Evolutionary conservation across 2,113 vertebrate genomes (phyloP).

Genomic region (Acanthochromis polyacanthus): DNA sequence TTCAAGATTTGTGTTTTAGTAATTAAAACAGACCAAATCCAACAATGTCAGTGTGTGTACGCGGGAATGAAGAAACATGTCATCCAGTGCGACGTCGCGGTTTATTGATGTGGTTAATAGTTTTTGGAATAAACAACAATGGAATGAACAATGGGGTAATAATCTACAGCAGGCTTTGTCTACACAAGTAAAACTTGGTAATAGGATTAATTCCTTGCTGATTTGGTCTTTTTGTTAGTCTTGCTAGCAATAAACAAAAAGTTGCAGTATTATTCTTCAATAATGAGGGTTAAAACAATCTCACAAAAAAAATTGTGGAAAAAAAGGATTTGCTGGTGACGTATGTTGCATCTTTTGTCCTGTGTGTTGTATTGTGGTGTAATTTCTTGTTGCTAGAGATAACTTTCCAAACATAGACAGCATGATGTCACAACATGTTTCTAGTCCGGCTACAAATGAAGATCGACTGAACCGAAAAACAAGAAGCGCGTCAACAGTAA

Average conservation of each 20-base stretch:
- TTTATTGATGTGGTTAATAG: slow-evolving; percentile 1
- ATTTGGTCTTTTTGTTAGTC: not conserved
- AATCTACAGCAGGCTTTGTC: not conserved
- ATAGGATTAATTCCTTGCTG: not conserved
- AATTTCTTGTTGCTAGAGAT: slow-evolving; percentile 1
- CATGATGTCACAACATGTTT: slow-evolving; percentile 4
- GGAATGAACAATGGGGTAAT: slow-evolving; percentile 8
- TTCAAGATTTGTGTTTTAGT: not conserved
- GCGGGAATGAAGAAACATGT: not conserved
- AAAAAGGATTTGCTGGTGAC: not conserved
- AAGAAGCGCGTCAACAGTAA: slow-evolving; percentile 14
- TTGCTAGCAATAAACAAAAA: not conserved
- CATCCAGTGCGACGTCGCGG: not conserved
- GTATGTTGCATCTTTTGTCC: not conserved
- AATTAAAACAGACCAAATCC: not conserved
- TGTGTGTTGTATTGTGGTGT: not conserved
- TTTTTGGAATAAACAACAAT: not conserved
- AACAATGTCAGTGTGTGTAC: not conserved
- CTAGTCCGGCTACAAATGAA: not conserved
- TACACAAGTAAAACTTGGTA: not conserved
- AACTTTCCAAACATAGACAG: not conserved
- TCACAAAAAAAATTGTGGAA: not conserved
- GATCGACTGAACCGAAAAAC: not conserved
- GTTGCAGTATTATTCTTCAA: not conserved
- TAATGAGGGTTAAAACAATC: slow-evolving; percentile 5